Evolutionary conservation across 1,140 invertebrate species (phyloP), one percentile per base, ranked within the genome.

Genomic region (Pseudobourletiella spinata): DNA sequence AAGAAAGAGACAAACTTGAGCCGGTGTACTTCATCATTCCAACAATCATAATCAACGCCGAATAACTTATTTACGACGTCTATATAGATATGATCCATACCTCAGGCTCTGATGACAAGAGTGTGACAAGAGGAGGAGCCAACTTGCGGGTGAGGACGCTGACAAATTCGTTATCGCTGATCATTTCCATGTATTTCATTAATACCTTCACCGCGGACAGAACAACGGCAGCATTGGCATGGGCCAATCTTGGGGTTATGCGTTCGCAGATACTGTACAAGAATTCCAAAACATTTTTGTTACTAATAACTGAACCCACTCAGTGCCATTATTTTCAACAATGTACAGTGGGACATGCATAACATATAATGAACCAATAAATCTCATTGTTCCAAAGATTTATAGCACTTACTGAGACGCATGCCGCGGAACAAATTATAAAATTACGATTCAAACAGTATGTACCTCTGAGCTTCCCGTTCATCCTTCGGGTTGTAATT

Each of bases 201-300:
- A 71, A 15, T 64, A 90, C 91, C 83, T 98, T 99, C 2, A 99
- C 95, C 66, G 97, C 95, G 30, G 94, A 98, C 0, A 99, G 79
- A 1, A 99, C 97, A n/a, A 99, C 97, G 39, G 96, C 97, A 42
- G 97, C 96, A 79, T 99, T 99, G 3, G 97, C 97, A 80, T 99
- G 97, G 25, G 97, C 95, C 60, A 99, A 78, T 30, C 97, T 81
- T 2, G 97, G 97, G 15, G 95, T 98, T 63, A 99, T 98, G 65
- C 97, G 80, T 78, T 99, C 97, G 76, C 95, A 98, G 69, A 99
- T 97, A 68, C 93, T 84, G 70, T 1, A 72, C 73, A 58, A 35
- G n/a, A n/a, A n/a, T n/a, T n/a, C n/a, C n/a, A n/a, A n/a, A n/a
- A n/a, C n/a, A 32, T 50, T 59, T 39, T 24, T 39, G 44, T 6